Base-by-base conservation (phyloP, 2,113 vertebrate genomes). In the Scopus umbretta region DNA sequence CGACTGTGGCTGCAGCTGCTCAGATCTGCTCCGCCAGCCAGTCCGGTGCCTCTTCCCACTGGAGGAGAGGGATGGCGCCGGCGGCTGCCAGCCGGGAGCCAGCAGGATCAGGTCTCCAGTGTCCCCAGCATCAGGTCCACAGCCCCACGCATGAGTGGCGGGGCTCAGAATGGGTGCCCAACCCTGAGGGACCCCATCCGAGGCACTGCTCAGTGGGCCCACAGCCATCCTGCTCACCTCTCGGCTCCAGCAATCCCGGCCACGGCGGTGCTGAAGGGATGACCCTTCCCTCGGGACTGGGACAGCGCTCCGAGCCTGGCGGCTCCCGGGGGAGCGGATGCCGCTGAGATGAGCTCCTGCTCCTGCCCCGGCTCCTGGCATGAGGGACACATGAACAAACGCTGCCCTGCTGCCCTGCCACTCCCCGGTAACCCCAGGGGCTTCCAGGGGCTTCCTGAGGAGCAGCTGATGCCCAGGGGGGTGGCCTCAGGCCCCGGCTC, bases 241-340 rank as follows among this genome's bases (percentile, higher is more conserved):
- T 94, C 1, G 62, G 75, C 13, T 97, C 93, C 0, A 56, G 71
- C 52, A 49, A 23, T 38, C 58, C 8, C 0, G 97, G 97, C 92
- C 98, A 89, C 0, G 97, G 98, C 0, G 98, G 98, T 27, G 98
- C 98, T 0, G 98, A 98, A 36, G 97, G 98, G 11, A 95, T 52
- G 8, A 97, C 96, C 82, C 65, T 92, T 86, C 65, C 71, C 38
- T 90, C 56, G 0, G 85, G 27, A 63, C 73, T 89, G 76, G 91
- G 73, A 16, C 47, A 5, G 1, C 1, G 49, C 34, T 79, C 43
- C 0, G 80, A 17, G 7, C 70, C 78, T 2, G 79, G 78, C 49
- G 62, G 76, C 63, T 93, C 84, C 52, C 1, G 21, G 21, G 62
- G 71, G 8, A 47, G 63, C 0, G 3, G 36, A 8, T 78, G 79